Evolutionary conservation across 2,888 invertebrate genomes (phyloP).

Genomic region (Scaeva pyrastri): DNA sequence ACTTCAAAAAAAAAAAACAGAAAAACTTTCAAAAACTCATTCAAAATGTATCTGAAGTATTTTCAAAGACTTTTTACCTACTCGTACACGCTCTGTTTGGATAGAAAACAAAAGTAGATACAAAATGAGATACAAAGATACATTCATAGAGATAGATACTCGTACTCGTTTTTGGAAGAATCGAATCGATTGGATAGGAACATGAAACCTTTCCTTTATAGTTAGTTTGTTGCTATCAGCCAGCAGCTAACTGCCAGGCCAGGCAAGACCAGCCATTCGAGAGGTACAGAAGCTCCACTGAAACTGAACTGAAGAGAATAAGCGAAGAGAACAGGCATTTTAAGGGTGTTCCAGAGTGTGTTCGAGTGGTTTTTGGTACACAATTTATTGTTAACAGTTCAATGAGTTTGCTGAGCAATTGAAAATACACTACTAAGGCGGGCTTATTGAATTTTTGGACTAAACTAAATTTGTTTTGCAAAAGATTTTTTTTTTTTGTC

Average conservation of each 20-base stretch:
- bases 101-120: constrained; percentile 46
- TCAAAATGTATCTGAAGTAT: constrained; percentile 47
- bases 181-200: constrained; percentile 2
- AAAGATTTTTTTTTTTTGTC: constrained; percentile 36
- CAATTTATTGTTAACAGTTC: constrained; percentile 68
- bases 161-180: constrained; percentile 7
- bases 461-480: constrained; percentile 42
- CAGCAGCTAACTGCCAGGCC: background rate
- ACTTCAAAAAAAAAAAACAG: constrained; percentile 19
- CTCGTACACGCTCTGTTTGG: constrained; percentile 6
- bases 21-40: constrained; percentile 38
- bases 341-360: constrained; percentile 35
- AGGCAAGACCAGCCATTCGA: no score
- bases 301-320: background rate
- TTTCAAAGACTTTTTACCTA: constrained; percentile 34
- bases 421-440: constrained; percentile 49
- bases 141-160: constrained; percentile 1
- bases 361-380: constrained; percentile 56
- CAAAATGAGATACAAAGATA: constrained; percentile 3
- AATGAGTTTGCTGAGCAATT: constrained; percentile 60
- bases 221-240: constrained; percentile 35
- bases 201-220: no score
- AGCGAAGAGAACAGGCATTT: constrained; percentile 30
- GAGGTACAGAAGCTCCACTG: background rate
- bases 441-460: constrained; percentile 35